Percentiles rank a stretch among this genome's conserved stretches.
Evolutionary conservation across 2,797 vertebrate species (phyloP).

Genomic region (Sebastes ruberrimus): DNA sequence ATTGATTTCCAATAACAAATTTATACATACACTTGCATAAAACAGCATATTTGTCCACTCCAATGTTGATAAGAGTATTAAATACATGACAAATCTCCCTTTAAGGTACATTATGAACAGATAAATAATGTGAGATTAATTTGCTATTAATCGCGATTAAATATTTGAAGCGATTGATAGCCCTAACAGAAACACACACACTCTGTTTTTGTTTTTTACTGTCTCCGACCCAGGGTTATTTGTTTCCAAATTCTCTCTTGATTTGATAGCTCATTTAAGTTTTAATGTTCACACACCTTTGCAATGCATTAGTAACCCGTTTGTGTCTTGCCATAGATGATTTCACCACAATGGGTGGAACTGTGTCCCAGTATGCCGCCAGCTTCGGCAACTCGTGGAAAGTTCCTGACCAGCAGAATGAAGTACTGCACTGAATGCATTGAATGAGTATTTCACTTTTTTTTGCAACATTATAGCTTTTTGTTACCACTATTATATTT

Average conservation of each 20-base stretch:
- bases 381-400: constrained; percentile 93
- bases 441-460: neutral
- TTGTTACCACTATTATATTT: neutral
- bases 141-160: no score
- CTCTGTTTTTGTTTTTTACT: neutral
- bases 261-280: neutral
- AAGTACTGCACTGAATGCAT: constrained; percentile 72
- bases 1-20: no score
- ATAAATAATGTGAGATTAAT: no score
- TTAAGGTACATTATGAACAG: accelerated
- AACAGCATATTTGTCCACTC: no score
- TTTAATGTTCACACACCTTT: no score
- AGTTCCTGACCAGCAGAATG: constrained; percentile 70
- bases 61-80: no score
- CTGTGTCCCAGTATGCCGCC: constrained; percentile 74
- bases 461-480: neutral
- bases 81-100: no score
- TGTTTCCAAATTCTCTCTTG: neutral
- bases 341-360: constrained; percentile 78
- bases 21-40: no score
- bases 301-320: neutral
- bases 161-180: no score
- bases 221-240: accelerated
- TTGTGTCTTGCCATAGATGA: constrained; percentile 81
- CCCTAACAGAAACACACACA: neutral